Base-by-base conservation (phyloP, 2,113 vertebrate species). In the Alethe castanea region DNA sequence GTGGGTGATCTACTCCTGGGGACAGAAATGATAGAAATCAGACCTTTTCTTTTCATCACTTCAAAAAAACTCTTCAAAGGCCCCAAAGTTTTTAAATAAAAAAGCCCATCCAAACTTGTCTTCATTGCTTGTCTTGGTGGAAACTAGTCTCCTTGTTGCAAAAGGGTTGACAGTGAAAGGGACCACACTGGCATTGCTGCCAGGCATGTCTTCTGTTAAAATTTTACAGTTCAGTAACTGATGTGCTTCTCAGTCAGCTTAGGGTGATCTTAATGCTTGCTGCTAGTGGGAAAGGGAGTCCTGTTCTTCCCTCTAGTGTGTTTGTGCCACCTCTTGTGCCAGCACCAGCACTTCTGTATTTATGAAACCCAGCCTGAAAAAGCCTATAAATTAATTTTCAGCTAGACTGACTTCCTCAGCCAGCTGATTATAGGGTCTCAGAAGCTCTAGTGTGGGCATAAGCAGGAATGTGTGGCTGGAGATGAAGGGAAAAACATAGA, bases 341-440 rank as follows among this genome's bases (percentile, higher is more conserved):
- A 94, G 66, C 82, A 73, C 74, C 20, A 73, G 71, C 76, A 62
- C 56, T 90, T 88, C 26, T 66, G 67, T 83, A 42, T 64, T 71
- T 77, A 44, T 12, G 60, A 86, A 92, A 66, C 42, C 38, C 64
- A 92, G 59, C 56, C 60, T 0, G 1, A 70, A 74, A 78, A 88
- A 88, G 16, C 35, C 54, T 90, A 36, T 83, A 95, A 81, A 81
- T 95, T 86, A 93, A 92, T 93, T 92, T 95, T 83, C 76, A 92
- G 80, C 64, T 90, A 54, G 64, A 59, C 45, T 54, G 71, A 66
- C 59, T 94, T 93, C 23, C 42, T 93, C 38, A 86, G 45, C 40
- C 45, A 80, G n/a, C 59, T 86, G 71, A 86, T 94, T 42, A 45
- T 38, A 25, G 20, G 8, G 11, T 88, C 94, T 92, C 66, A 31